Conservation (phyloP, 2,888 invertebrate species). For the Scotopteryx bipunctaria region DNA sequence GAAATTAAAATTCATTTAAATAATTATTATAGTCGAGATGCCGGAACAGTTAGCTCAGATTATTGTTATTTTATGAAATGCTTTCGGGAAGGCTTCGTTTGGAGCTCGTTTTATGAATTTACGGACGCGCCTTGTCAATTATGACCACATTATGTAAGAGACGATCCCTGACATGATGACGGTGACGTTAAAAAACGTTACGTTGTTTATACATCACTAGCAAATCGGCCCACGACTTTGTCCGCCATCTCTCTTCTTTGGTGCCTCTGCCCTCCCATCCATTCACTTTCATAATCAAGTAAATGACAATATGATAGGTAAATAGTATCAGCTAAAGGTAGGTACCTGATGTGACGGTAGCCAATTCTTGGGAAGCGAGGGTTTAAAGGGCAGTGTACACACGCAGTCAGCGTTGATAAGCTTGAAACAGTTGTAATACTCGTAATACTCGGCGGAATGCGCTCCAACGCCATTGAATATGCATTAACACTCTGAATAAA, state of each 20-base stretch:
- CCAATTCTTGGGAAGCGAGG: neutral
- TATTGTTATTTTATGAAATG: slow-evolving; percentile 27
- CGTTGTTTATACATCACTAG: no score
- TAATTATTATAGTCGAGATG: slow-evolving; percentile 30
- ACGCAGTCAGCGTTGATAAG: slow-evolving; percentile 6
- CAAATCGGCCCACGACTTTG: no score
- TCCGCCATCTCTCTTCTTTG: no score
- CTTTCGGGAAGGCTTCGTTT: slow-evolving; percentile 12
- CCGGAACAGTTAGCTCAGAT: slow-evolving; percentile 16
- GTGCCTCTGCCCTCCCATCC: no score
- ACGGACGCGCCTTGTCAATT: slow-evolving; percentile 1
- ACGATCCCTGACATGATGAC: neutral
- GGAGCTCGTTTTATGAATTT: slow-evolving; percentile 11
- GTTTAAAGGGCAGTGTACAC: neutral
- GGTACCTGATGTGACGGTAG: neutral
- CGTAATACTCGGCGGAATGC: slow-evolving; percentile 13
- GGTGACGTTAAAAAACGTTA: no score
- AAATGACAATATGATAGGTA: no score
- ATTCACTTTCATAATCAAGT: no score
- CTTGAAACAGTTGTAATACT: slow-evolving; percentile 16
- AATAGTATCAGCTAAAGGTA: no score
- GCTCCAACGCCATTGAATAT: slow-evolving; percentile 14
- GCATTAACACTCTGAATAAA: slow-evolving; percentile 15
- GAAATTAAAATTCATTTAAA: slow-evolving; percentile 35
- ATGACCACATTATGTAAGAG: neutral